A percentile compares a stretch with the other conserved stretches of the same genome.
Conservation (phyloP, 2,113 vertebrate genomes). For the Plecturocebus donacophilus region DNA sequence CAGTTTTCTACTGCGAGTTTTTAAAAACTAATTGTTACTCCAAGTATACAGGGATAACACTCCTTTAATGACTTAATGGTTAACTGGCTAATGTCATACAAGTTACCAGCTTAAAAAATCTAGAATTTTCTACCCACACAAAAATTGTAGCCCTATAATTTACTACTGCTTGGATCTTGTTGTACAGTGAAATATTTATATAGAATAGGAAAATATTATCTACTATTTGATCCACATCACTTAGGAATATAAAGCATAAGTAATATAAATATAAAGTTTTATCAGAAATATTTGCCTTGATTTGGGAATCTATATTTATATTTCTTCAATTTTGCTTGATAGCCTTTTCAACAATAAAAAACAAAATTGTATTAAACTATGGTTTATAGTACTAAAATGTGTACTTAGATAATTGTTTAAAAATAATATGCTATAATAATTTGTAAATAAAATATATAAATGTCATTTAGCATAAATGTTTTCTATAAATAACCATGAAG, state of each 20-base stretch:
- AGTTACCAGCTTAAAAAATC: constrained; percentile 19
- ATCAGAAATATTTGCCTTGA: neutral
- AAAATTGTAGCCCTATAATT: neutral
- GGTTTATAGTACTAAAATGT: neutral
- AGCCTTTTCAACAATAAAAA: constrained; percentile 7
- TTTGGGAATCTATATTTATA: constrained; percentile 1
- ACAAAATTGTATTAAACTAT: neutral
- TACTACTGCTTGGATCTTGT: neutral
- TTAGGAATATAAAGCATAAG: neutral
- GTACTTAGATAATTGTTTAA: neutral
- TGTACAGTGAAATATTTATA: neutral
- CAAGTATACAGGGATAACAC: neutral
- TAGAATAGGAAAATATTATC: neutral
- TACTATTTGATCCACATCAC: neutral
- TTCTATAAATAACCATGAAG: neutral
- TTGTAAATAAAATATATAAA: neutral
- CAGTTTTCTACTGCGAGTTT: constrained; percentile 1
- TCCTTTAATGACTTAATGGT: neutral
- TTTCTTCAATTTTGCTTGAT: constrained; percentile 28
- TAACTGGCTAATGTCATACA: constrained; percentile 14
- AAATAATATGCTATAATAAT: neutral
- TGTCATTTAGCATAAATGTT: neutral
- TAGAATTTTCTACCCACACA: neutral
- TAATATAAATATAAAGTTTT: neutral
- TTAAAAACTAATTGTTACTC: neutral